These are phyloP conservation scores for Fregetta grallaria DNA, from an alignment of 2,113 vertebrate genomes.

Conservation along the genomic window DNA sequence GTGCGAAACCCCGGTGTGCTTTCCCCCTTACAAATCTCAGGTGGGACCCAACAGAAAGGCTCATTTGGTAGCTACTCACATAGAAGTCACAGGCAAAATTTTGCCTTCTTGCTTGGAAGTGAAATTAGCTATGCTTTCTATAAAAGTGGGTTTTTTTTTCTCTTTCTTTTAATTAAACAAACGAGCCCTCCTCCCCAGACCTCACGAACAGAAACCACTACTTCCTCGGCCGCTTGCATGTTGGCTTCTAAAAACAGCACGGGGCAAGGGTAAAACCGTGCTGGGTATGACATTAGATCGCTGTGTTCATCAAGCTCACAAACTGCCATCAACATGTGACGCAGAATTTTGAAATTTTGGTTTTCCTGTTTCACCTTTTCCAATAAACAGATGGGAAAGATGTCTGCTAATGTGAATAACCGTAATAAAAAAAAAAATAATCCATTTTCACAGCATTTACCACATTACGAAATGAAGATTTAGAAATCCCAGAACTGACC, in stretches of 20 bases:
- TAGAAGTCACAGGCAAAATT: not conserved
- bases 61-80: not conserved
- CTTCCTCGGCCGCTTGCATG: not conserved
- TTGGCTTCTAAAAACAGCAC: not conserved
- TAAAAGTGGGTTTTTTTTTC: not conserved
- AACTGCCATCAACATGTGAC: not conserved
- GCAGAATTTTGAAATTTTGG: not conserved
- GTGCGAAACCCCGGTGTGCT: not conserved
- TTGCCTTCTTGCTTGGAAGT: not conserved
- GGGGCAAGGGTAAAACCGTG: not conserved
- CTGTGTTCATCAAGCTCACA: not conserved
- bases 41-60: rapidly evolving
- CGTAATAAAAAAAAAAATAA: not conserved
- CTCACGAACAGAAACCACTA: constrained; percentile 6
- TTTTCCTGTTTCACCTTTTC: constrained; percentile 25
- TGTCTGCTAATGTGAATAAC: not conserved
- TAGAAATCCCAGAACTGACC: not conserved
- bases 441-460: not conserved
- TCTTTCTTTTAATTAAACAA: not conserved
- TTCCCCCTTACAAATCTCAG: not conserved
- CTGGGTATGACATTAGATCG: not conserved
- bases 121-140: not conserved
- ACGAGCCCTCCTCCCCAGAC: not conserved
- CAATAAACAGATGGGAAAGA: not conserved
- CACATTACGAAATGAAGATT: not conserved